These are phyloP conservation scores for Alitta virens DNA, from an alignment of 2,888 invertebrate species.

Conservation along the genomic window DNA sequence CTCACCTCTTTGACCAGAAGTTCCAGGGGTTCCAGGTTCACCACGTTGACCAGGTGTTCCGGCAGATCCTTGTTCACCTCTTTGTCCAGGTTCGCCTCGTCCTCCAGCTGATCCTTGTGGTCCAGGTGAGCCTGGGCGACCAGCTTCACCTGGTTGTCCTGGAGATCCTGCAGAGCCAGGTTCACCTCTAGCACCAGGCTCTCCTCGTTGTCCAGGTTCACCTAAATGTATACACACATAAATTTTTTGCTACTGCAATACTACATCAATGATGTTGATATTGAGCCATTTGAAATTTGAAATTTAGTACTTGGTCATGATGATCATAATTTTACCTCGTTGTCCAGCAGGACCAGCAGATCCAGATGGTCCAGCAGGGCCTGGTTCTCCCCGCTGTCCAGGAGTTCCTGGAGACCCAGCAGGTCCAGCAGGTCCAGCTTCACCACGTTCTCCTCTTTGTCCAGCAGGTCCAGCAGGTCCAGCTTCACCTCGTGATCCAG, in stretches of 20 bases:
- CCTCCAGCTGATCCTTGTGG: not conserved
- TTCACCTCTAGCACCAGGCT: constrained; percentile 1
- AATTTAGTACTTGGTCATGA: not conserved
- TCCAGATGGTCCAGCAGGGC: constrained; percentile 16
- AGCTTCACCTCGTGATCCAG: constrained; percentile 1
- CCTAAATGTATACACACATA: too few relatives aligned
- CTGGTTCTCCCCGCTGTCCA: constrained; percentile 9
- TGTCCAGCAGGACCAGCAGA: constrained; percentile 2
- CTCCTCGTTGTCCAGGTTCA: constrained; percentile 8
- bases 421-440: constrained; percentile 14
- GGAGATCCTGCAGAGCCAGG: constrained; percentile 14
- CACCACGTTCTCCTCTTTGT: constrained; percentile 22
- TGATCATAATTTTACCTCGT: not conserved
- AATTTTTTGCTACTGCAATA: too few relatives aligned
- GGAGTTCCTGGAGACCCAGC: constrained; percentile 5
- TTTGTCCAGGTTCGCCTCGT: constrained; percentile 17
- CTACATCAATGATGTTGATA: constrained; percentile 8
- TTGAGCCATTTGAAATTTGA: too few relatives aligned
- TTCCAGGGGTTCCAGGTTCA: constrained; percentile 8
- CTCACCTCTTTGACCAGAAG: constrained; percentile 1
- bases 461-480: constrained; percentile 23
- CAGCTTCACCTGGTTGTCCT: constrained; percentile 62
- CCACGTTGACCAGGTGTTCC: constrained; percentile 11
- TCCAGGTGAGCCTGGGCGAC: constrained; percentile 22
- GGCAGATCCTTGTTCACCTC: constrained; percentile 29